Evolutionary conservation across 2,888 invertebrate genomes (phyloP), one percentile per base, ranked within the genome.

Genomic region (Dione juno): DNA sequence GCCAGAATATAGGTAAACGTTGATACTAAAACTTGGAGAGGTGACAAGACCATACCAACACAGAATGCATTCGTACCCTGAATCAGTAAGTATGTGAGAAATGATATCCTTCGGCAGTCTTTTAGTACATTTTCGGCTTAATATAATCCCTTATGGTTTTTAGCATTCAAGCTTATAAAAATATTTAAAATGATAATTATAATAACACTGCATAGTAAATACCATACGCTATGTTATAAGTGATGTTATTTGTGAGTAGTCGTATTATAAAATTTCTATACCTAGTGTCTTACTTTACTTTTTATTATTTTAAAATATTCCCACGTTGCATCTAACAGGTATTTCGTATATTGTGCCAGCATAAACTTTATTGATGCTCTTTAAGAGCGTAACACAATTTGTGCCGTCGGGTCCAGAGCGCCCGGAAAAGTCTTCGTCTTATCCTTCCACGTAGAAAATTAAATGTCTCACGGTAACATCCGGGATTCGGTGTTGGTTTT

Each of bases 361-460:
- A 67, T 69, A 73, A 72, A 74, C 61, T 63, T 21, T 78, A 76
- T 77, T 77, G 75, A 74, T 81, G 50, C 82, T n/a, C 81, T 87
- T 88, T 86, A 85, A 80, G 81, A 61, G n/a, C 43, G 82, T 82
- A 90, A 89, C 86, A 86, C 88, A 88, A 89, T 89, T 89, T 84
- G 86, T 63, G 57, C 28, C 41, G 67, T 48, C 61, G 48, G 57
- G 41, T 67, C 77, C 84, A 84, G 86, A 87, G 86, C 84, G 84
- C 84, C 84, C 80, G 81, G 88, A 87, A 88, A 88, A 90, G 87
- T 87, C 88, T 83, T 81, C 84, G 85, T 87, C 89, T 92, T 92
- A 91, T 92, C 91, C 90, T 86, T 92, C 87, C 92, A 92, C 92
- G 92, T 92, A 92, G 92, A 92, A 92, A 92, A 92, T 92, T 92